Conservation (phyloP, 2,797 vertebrate genomes). For the Thunnus albacares region DNA sequence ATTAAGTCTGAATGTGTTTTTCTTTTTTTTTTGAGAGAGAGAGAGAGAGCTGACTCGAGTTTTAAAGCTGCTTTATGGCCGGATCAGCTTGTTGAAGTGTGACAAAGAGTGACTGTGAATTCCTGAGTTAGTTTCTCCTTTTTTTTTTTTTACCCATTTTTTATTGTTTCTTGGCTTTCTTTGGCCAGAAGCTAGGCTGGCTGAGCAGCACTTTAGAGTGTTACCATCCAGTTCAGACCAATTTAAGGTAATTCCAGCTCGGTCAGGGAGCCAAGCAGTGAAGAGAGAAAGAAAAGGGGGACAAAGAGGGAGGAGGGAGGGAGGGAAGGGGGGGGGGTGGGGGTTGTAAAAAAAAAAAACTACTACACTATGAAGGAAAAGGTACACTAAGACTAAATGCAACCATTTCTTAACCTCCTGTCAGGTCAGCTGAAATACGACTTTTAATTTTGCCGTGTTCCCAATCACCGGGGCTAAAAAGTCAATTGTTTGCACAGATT, state of each 20-base stretch:
- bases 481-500: slow-evolving; percentile 86
- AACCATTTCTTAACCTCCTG: slow-evolving; percentile 63
- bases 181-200: slow-evolving; percentile 44
- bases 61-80: slow-evolving; percentile 59
- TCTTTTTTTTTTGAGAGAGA: slow-evolving; percentile 8
- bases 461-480: slow-evolving; percentile 76
- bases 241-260: slow-evolving; percentile 70
- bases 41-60: slow-evolving; percentile 44
- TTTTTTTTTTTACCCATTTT: slow-evolving; percentile 39
- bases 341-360: slow-evolving; percentile 34
- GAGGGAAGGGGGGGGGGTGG: background rate
- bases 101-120: slow-evolving; percentile 73
- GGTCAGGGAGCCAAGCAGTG: slow-evolving; percentile 50
- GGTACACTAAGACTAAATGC: slow-evolving; percentile 65
- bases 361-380: slow-evolving; percentile 66
- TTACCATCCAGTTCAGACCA: slow-evolving; percentile 69
- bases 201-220: slow-evolving; percentile 65
- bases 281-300: slow-evolving; percentile 37
- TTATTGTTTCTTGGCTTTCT: slow-evolving; percentile 61
- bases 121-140: slow-evolving; percentile 44
- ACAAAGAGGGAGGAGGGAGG: slow-evolving; percentile 6
- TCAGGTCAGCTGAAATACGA: slow-evolving; percentile 76
- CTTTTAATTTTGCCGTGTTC: slow-evolving; percentile 81
- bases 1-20: slow-evolving; percentile 66
- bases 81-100: slow-evolving; percentile 69